phyloP scores from a whole-genome alignment of 2,113 vertebrate genomes.

The Lepisosteus oculatus region DNA sequence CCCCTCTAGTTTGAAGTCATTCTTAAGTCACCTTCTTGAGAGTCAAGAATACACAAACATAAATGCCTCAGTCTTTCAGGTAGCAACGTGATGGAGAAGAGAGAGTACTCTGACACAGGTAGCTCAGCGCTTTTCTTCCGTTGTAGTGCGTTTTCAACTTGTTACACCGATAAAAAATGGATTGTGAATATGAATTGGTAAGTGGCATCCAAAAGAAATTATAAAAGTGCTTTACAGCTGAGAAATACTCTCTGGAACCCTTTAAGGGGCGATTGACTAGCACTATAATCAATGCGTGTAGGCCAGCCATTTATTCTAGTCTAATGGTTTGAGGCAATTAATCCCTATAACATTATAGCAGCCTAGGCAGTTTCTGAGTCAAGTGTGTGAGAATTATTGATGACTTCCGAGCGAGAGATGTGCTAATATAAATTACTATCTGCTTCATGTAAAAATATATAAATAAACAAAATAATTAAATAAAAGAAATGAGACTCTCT shows the following conservation, averaged over 20 bases:
- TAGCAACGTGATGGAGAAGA: no score
- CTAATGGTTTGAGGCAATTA: slow-evolving; percentile 38
- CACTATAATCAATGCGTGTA: slow-evolving; percentile 26
- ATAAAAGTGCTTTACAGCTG: neutral
- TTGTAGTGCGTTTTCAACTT: no score
- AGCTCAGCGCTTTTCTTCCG: no score
- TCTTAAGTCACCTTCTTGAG: no score
- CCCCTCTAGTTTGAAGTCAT: no score
- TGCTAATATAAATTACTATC: slow-evolving; percentile 39
- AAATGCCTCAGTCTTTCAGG: no score
- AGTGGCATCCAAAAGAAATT: neutral
- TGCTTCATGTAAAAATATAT: slow-evolving; percentile 21
- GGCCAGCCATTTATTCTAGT: slow-evolving; percentile 27
- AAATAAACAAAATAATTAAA: slow-evolving; percentile 2
- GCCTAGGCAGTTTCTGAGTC: slow-evolving; percentile 31
- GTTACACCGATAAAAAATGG: no score
- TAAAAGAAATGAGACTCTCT: no score
- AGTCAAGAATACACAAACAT: no score
- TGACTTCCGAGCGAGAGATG: slow-evolving; percentile 35
- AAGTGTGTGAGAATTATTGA: slow-evolving; percentile 36
- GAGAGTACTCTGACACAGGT: no score
- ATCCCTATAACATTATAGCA: slow-evolving; percentile 27
- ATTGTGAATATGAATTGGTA: no score
- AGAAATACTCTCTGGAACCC: neutral
- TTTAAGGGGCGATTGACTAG: slow-evolving; percentile 10